A percentile compares a stretch with the other conserved stretches of the same genome.
phyloP scores from a whole-genome alignment of 2,113 vertebrate genomes.

The Campylomormyrus tamandua region DNA sequence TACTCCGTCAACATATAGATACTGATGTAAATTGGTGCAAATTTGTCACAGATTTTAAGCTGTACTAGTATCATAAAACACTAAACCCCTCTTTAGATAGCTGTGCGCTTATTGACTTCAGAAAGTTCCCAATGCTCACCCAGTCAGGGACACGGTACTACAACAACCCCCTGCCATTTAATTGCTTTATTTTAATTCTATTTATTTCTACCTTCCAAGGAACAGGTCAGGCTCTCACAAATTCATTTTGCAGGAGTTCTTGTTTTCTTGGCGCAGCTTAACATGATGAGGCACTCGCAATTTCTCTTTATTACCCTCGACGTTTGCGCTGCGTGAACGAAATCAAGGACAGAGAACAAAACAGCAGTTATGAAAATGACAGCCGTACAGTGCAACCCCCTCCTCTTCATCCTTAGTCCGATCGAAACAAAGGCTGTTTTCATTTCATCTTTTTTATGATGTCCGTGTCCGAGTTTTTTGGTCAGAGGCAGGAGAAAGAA shows the following conservation, averaged over 20 bases:
- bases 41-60: not conserved
- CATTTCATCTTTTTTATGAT: not conserved
- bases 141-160: not conserved
- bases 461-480: not conserved
- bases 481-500: slow-evolving; percentile 14
- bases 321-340: not conserved
- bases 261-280: not conserved
- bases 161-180: not conserved
- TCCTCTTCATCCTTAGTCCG: not conserved
- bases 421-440: not conserved
- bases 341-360: slow-evolving; percentile 12
- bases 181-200: not conserved
- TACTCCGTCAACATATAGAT: not conserved
- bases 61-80: not conserved
- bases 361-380: not conserved
- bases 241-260: not conserved
- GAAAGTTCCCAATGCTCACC: not conserved
- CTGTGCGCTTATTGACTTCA: not conserved
- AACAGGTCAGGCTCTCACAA: not conserved
- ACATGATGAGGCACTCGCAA: not conserved
- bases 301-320: not conserved
- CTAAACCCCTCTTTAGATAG: not conserved
- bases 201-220: not conserved
- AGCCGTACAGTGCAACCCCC: not conserved
- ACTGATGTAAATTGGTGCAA: not conserved